Evolutionary conservation across 2,888 invertebrate species (phyloP).

Genomic region (Saturnia japonica): DNA sequence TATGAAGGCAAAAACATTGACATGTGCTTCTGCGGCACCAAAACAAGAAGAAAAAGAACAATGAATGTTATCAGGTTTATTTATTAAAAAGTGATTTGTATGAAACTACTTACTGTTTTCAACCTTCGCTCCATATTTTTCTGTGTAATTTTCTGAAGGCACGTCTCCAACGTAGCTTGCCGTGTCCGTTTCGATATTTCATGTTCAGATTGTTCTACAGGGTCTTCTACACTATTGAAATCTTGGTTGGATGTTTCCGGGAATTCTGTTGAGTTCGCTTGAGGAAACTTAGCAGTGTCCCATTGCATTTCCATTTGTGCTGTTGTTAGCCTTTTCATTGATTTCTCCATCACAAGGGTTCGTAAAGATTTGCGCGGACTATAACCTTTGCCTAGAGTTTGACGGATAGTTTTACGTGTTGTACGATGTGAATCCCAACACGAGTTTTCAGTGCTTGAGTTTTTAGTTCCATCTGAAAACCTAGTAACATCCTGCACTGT

Average conservation of each 20-base stretch:
- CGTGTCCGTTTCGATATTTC: conserved; percentile 50
- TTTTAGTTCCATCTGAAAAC: conserved; percentile 50
- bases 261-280: conserved; percentile 51
- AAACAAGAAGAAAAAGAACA: no score
- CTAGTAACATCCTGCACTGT: conserved; percentile 51
- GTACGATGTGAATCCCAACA: conserved; percentile 75
- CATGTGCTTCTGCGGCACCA: no score
- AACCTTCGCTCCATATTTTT: conserved; percentile 50
- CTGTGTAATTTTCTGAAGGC: conserved; percentile 54
- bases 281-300: conserved; percentile 43
- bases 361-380: conserved; percentile 66
- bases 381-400: conserved; percentile 70
- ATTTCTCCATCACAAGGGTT: conserved; percentile 70
- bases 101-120: conserved; percentile 52
- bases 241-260: conserved; percentile 35
- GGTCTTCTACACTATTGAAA: conserved; percentile 34
- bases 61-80: no score
- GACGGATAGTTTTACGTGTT: conserved; percentile 65
- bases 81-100: background rate
- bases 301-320: conserved; percentile 39
- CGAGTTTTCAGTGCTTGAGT: conserved; percentile 66
- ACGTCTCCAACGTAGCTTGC: conserved; percentile 49
- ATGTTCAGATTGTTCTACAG: conserved; percentile 41
- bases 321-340: conserved; percentile 61
- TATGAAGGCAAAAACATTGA: no score